Conservation (phyloP, 2,113 vertebrate species). For the Equus przewalskii region DNA sequence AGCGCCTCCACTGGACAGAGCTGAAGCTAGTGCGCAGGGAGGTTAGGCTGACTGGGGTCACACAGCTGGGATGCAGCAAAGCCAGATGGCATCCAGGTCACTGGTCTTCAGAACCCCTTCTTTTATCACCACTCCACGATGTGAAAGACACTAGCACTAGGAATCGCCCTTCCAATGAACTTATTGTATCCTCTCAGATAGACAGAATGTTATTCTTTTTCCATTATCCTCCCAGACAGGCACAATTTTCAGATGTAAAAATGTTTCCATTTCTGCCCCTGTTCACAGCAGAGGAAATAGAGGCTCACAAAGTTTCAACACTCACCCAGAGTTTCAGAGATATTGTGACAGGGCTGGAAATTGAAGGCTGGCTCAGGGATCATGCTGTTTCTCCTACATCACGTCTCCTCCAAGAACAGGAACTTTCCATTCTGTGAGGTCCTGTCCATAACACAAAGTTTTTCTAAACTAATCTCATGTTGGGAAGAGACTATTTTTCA, state of each 20-base stretch:
- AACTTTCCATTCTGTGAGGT: neutral
- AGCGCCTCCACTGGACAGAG: fast-evolving
- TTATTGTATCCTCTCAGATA: no score
- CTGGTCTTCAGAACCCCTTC: neutral
- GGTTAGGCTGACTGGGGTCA: no score
- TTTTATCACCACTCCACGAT: no score
- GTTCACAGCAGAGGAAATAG: neutral
- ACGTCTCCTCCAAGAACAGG: fast-evolving
- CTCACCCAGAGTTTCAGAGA: neutral
- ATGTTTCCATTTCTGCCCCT: neutral
- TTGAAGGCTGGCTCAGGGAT: neutral
- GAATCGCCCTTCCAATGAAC: neutral
- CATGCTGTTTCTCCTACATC: fast-evolving
- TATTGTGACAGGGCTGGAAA: neutral
- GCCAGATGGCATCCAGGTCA: neutral
- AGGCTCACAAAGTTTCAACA: neutral
- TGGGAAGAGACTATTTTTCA: neutral
- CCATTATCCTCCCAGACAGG: neutral
- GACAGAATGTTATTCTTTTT: neutral
- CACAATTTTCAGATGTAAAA: neutral
- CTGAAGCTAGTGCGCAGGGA: neutral
- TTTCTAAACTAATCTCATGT: neutral
- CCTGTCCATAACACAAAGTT: fast-evolving
- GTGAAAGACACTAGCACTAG: fast-evolving
- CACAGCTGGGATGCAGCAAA: neutral